Conservation (phyloP, 92 coral and sea anemone genomes). For the Palythoa heliodiscus region DNA sequence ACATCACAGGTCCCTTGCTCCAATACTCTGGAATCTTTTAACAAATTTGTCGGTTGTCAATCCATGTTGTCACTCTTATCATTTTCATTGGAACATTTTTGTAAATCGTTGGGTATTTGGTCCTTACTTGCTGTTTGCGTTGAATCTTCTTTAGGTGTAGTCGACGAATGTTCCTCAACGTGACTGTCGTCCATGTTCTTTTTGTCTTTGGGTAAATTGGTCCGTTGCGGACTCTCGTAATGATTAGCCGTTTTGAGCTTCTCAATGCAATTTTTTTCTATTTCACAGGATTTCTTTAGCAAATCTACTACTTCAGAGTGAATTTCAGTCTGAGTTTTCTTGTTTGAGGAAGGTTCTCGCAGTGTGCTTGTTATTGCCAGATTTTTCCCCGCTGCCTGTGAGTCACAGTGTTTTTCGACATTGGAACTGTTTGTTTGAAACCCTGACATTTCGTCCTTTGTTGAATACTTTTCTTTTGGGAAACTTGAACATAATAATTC, state of each 20-base stretch:
- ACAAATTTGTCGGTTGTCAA: background rate
- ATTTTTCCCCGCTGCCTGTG: background rate
- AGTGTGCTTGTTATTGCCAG: background rate
- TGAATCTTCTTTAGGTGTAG: background rate
- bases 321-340: background rate
- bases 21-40: background rate
- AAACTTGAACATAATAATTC: background rate
- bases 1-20: background rate
- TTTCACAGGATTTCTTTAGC: background rate
- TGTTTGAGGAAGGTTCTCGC: background rate
- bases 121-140: background rate
- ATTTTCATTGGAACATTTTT: background rate
- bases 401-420: background rate
- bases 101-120: background rate
- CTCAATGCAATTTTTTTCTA: background rate
- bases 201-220: background rate
- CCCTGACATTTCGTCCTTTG: background rate
- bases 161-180: background rate
- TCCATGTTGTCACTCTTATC: background rate
- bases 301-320: background rate
- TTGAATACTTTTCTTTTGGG: background rate
- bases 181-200: background rate
- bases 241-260: background rate
- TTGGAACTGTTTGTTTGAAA: background rate
- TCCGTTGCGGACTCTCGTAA: background rate